Percentiles rank a stretch among this genome's conserved stretches.
phyloP scores from a whole-genome alignment of 2,113 vertebrate genomes.

The Oreochromis spilurus region DNA sequence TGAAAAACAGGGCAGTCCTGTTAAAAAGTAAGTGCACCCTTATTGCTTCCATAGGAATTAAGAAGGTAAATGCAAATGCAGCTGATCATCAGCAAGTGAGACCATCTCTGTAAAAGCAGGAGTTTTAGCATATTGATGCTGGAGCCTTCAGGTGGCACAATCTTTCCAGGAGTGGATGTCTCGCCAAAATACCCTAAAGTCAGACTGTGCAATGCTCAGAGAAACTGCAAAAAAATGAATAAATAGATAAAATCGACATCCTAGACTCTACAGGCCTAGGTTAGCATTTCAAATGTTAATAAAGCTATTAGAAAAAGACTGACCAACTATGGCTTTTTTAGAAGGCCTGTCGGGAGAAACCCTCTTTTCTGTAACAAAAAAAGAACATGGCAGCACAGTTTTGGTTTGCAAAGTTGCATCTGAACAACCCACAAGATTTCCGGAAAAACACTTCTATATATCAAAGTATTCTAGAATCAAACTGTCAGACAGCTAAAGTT shows the following conservation, averaged over 20 bases:
- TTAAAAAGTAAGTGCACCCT: background rate
- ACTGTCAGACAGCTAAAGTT: background rate
- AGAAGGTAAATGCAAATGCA: fast-evolving
- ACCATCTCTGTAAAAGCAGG: background rate
- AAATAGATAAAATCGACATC: fast-evolving
- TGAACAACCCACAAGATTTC: background rate
- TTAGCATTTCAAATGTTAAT: background rate
- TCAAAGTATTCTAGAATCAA: background rate
- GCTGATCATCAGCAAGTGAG: background rate
- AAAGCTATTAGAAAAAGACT: background rate
- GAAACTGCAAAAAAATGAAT: background rate
- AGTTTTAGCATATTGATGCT: background rate
- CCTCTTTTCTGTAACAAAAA: fast-evolving
- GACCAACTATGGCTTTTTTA: background rate
- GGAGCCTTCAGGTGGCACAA: background rate
- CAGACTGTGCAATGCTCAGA: background rate
- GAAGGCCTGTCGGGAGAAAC: background rate
- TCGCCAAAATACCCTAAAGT: background rate
- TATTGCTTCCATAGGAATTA: background rate
- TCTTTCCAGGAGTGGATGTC: background rate
- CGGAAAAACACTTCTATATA: background rate
- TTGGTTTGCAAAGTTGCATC: background rate
- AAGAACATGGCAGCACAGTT: background rate
- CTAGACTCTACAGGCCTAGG: background rate
- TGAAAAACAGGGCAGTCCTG: background rate